Evolutionary conservation across 2,113 vertebrate genomes (phyloP).

Genomic region (Platichthys stellatus): DNA sequence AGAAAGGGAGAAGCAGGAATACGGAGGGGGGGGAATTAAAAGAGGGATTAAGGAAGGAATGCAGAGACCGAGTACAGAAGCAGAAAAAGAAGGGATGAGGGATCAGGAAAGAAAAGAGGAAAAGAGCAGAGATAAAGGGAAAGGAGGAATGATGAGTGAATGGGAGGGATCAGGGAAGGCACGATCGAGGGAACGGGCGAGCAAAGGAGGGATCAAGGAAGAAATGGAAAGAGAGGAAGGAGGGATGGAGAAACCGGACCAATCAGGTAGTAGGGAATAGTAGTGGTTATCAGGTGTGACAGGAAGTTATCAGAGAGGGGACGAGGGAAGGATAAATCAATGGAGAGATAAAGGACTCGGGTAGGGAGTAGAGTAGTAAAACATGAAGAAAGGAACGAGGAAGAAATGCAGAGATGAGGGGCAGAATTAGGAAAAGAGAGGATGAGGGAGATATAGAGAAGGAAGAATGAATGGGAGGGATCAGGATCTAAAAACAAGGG

Average conservation of each 20-base stretch:
- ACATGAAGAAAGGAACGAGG: neutral
- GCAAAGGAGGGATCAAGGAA: neutral
- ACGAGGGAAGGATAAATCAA: neutral
- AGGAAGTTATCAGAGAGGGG: neutral
- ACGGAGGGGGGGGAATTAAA: neutral
- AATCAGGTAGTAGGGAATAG: neutral
- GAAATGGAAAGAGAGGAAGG: neutral
- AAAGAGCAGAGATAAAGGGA: no score
- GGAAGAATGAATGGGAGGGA: neutral
- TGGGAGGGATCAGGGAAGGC: neutral
- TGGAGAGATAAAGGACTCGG: neutral
- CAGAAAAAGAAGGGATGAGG: neutral
- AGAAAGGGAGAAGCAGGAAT: neutral
- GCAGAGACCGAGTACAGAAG: neutral
- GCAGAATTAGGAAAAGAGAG: neutral
- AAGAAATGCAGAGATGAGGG: no score
- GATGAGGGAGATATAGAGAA: neutral
- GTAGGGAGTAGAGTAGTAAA: no score
- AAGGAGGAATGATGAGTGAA: neutral
- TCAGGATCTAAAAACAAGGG: neutral
- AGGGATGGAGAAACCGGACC: neutral
- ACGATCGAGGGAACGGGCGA: no score
- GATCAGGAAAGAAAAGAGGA: neutral
- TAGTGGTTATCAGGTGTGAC: neutral
- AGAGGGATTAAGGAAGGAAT: neutral